Evolutionary conservation across 92 coral and sea anemone genomes (phyloP).

Genomic region (Galaxea fascicularis): DNA sequence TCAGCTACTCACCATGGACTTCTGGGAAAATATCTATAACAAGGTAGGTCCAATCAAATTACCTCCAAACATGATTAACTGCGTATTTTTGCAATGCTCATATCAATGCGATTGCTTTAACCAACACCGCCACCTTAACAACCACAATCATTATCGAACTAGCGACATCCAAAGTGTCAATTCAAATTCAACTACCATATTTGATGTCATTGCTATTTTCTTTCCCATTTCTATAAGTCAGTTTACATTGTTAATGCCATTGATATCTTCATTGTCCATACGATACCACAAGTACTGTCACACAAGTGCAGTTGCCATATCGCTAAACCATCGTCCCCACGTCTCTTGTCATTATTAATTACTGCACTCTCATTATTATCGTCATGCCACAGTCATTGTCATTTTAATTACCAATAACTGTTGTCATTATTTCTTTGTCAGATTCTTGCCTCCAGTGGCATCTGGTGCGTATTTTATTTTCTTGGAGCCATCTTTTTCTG

Average conservation of each 20-base stretch:
- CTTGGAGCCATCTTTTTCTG: slow-evolving; percentile 89
- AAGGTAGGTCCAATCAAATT: slow-evolving; percentile 60
- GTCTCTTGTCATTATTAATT: too few relatives aligned
- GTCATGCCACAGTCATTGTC: not conserved
- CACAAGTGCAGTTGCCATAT: too few relatives aligned
- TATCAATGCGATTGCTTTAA: not conserved
- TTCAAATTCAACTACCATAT: too few relatives aligned
- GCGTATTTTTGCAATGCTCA: not conserved
- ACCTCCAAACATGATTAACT: not conserved
- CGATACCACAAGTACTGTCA: too few relatives aligned
- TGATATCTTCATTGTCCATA: not conserved
- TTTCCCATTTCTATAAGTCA: too few relatives aligned
- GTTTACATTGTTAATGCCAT: not conserved
- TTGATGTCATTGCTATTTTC: not conserved
- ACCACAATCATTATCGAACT: not conserved
- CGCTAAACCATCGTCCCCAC: too few relatives aligned
- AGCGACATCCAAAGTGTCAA: not conserved
- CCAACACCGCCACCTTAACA: not conserved
- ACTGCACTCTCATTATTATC: not conserved
- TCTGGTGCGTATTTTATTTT: slow-evolving; percentile 90
- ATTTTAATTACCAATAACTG: not conserved
- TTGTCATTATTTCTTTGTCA: slow-evolving; percentile 22
- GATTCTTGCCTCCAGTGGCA: slow-evolving; percentile 90
- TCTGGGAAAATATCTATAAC: slow-evolving; percentile 95
- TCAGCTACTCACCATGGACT: slow-evolving; percentile 96